These are phyloP conservation scores for Ceratothoa steindachneri DNA, from an alignment of 2,888 invertebrate species.

Conservation along the genomic window DNA sequence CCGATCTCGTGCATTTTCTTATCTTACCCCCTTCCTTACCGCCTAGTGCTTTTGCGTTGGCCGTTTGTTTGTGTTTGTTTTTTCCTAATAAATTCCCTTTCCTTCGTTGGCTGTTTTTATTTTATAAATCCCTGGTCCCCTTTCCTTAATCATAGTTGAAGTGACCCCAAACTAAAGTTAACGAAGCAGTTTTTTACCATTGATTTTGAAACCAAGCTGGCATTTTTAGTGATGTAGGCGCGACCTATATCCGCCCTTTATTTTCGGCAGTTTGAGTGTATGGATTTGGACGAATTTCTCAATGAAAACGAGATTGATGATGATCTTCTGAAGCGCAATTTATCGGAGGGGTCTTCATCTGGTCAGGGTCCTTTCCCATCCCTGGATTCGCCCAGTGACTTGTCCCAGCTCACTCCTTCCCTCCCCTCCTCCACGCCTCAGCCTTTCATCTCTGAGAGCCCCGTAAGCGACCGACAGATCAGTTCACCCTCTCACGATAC, in stretches of 20 bases:
- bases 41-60: too few species aligned
- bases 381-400: background rate
- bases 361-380: background rate
- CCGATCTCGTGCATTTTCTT: too few species aligned
- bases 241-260: background rate
- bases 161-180: too few species aligned
- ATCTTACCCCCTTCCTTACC: too few species aligned
- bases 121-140: too few species aligned
- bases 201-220: too few species aligned
- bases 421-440: background rate
- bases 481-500: background rate
- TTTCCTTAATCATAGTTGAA: too few species aligned
- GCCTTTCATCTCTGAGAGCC: background rate
- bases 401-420: background rate
- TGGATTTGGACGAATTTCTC: slow-evolving; percentile 94
- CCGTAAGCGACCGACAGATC: background rate
- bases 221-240: too few species aligned
- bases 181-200: too few species aligned
- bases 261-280: slow-evolving; percentile 67
- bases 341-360: background rate
- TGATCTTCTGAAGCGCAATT: background rate
- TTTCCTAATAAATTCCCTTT: too few species aligned
- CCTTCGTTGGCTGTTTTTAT: too few species aligned
- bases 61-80: too few species aligned
- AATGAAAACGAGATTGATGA: slow-evolving; percentile 78